Evolutionary conservation across 2,113 vertebrate species (phyloP).

Genomic region (Lichenostomus cassidix): DNA sequence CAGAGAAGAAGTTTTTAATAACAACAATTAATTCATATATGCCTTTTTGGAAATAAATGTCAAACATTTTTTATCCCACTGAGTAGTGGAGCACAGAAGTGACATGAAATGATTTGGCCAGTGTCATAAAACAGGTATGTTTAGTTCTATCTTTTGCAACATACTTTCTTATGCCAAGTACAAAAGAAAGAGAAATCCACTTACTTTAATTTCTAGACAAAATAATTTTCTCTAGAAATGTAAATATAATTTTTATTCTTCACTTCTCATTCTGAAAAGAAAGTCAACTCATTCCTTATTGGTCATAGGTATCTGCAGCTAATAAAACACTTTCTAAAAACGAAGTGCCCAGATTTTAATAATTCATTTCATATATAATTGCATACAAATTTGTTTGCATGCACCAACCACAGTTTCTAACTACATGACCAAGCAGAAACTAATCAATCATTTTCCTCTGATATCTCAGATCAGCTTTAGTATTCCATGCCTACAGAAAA

Average conservation of each 20-base stretch:
- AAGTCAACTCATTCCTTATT: background rate
- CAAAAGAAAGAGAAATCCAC: background rate
- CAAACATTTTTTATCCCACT: background rate
- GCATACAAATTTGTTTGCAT: background rate
- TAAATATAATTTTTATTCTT: background rate
- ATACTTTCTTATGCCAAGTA: background rate
- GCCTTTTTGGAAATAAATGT: background rate
- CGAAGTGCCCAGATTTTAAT: background rate
- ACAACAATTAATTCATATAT: background rate
- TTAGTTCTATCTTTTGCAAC: background rate
- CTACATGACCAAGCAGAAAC: background rate
- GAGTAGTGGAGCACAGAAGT: background rate
- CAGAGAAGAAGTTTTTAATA: background rate
- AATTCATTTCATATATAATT: background rate
- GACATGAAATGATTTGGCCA: background rate
- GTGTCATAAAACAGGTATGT: background rate
- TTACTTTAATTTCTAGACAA: background rate
- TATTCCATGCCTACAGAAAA: background rate
- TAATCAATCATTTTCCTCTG: background rate
- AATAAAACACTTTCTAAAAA: background rate
- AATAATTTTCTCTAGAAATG: background rate
- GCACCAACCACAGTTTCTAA: background rate
- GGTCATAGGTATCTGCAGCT: background rate
- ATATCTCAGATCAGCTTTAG: background rate
- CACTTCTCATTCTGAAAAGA: background rate